Base-by-base conservation (phyloP, 2,888 invertebrate genomes). In the Andrena bucephala region DNA sequence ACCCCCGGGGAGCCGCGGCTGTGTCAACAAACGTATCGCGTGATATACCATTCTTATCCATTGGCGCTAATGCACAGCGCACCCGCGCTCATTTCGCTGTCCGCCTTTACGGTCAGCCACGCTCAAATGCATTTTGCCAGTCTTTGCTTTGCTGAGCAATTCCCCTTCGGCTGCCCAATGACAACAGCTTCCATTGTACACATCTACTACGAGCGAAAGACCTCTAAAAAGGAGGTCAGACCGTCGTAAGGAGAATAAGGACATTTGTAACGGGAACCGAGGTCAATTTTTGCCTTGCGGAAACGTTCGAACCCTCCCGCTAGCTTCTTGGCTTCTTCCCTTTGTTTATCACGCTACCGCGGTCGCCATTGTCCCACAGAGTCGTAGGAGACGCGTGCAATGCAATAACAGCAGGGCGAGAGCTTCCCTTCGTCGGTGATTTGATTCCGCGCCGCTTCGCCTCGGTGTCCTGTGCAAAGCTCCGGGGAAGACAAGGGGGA, bases 1-100 rank as follows among this genome's bases (percentile, higher is more conserved):
- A 33, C 33, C 52, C 36, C 6, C 1, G 70, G 10, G 65, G 29
- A 7, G 6, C 31, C 57, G 36, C 16, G 16, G 24, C 2, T n/a
- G 2, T 60, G 65, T 70, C 74, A 62, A 70, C 62, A 59, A 63
- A 16, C 31, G 57, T 13, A 63, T 72, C 78, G 72, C 72, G 67
- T 59, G 72, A 68, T 67, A 42, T 5, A 36, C 8, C 48, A 20
- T 54, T 36, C 27, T 29, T 8, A n/a, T 65, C 7, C n/a, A 60
- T 31, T 60, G 52, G 29, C 13, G 10, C 60, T 66, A 57, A 77
- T 42, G 20, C 42, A 36, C 24, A 52, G 13, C 10, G 57, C 57
- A 7, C 13, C 2, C 8, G 7, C 24, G 52, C 16, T n/a, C 36
- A 7, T 60, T 60, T 31, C n/a, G 16, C 24, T 29, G 27, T 13